Evolutionary conservation across 1,140 invertebrate species (phyloP), one percentile per base, ranked within the genome.

Genomic region (Saccostrea glomerata): DNA sequence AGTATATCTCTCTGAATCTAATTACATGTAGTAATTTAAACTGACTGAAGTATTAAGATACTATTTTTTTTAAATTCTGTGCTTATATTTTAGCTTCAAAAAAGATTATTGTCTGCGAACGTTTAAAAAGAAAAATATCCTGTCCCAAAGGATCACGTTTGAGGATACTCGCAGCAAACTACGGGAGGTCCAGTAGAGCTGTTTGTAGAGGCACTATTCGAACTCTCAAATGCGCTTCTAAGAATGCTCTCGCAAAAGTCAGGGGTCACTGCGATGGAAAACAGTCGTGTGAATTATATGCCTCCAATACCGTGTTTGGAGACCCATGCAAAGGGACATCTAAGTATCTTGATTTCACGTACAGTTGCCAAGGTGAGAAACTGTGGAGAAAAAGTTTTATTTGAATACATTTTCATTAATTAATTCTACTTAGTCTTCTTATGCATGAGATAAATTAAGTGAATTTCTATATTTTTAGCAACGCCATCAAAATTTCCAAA

Each of bases 341-440:
- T 60, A 87, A 87, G 66, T 87, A 87, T 56, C 40, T 87, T 20
- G 86, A 87, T 60, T 55, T 87, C 30, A 66, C 56, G 11, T 87
- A 84, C 82, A n/a, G 15, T 55, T 84, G 82, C 54, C 40, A 84
- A 40, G 82, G 82, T 84, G 20, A 55, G 82, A 30, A 30, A 36
- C 60, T 2, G 0, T 36, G 30, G 30, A 2, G 30, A 2, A 36
- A 36, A 36, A 36, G 30, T 36, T 36, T 36, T 36, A 36, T 36
- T 36, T 2, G 2, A 36, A 2, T 36, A 36, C 30, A 36, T 36
- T 36, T 36, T 36, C 2, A 36, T 36, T 36, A 36, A 36, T 36
- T 36, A 36, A 2, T 36, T 36, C 30, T 36, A 1, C 30, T 36
- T 36, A 36, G 30, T 36, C 30, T 36, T 36, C 30, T 36, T 36